A percentile compares a stretch with the other conserved stretches of the same genome.
phyloP scores from a whole-genome alignment of 2,113 vertebrate species.

The Melanostigma gelatinosum region DNA sequence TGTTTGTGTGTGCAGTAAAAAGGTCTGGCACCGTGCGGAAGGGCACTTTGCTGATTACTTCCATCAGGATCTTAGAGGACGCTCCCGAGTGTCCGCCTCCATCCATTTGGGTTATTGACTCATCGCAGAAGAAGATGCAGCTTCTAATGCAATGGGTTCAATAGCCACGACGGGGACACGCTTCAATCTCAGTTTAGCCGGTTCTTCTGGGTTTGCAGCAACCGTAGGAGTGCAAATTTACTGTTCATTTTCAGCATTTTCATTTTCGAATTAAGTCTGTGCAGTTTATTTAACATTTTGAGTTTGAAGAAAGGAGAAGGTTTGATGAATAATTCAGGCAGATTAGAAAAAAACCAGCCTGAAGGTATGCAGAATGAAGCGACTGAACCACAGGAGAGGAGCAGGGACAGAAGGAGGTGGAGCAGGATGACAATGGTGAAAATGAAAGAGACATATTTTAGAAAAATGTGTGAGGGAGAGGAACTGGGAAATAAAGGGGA shows the following conservation, averaged over 20 bases:
- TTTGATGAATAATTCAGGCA: constrained; percentile 64
- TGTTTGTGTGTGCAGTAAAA: constrained; percentile 20
- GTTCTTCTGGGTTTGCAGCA: neutral
- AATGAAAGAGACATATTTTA: constrained; percentile 41
- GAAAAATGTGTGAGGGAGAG: constrained; percentile 38
- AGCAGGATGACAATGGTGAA: constrained; percentile 37
- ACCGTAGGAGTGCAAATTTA: constrained; percentile 4
- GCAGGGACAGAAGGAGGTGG: constrained; percentile 27
- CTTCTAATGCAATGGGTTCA: constrained; percentile 53
- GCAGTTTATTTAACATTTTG: constrained; percentile 23
- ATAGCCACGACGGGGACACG: neutral
- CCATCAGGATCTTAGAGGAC: constrained; percentile 40
- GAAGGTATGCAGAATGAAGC: constrained; percentile 56
- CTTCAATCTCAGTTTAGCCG: constrained; percentile 3
- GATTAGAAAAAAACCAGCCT: constrained; percentile 49
- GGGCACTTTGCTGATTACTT: constrained; percentile 77
- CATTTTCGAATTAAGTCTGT: neutral
- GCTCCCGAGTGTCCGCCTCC: constrained; percentile 42
- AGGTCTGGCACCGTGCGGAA: constrained; percentile 7
- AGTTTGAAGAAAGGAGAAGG: constrained; percentile 23
- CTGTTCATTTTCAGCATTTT: neutral
- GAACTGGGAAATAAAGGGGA: constrained; percentile 6
- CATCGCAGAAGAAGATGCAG: constrained; percentile 13
- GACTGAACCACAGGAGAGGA: constrained; percentile 35
- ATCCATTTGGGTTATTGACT: constrained; percentile 73